Evolutionary conservation across 2,888 invertebrate genomes (phyloP).

Genomic region (Gastracanthus pulcherrimus): DNA sequence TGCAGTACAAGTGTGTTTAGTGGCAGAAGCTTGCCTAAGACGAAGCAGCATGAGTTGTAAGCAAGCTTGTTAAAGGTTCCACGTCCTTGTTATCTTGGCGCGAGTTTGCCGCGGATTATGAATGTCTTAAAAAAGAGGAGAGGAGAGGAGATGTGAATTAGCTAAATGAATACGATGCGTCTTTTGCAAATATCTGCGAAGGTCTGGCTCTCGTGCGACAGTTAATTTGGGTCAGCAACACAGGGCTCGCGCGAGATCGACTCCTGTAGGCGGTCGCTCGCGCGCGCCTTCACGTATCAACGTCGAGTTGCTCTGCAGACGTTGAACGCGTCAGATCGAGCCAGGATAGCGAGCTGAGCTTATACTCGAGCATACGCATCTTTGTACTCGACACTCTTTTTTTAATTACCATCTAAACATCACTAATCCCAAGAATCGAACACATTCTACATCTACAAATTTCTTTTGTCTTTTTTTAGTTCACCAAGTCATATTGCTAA

Average conservation of each 20-base stretch:
- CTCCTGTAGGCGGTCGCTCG: not conserved
- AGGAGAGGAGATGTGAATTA: not conserved
- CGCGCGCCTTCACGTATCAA: not conserved
- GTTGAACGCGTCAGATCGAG: too few species aligned
- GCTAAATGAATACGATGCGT: not conserved
- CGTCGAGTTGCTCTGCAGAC: not conserved
- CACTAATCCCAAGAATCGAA: too few species aligned
- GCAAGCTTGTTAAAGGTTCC: slow-evolving; percentile 1
- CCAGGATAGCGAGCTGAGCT: too few species aligned
- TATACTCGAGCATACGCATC: too few species aligned
- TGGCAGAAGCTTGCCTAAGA: not conserved
- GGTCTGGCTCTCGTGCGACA: not conserved
- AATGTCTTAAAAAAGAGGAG: not conserved
- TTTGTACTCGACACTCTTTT: too few species aligned
- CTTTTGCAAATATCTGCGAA: too few species aligned
- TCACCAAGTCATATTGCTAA: too few species aligned
- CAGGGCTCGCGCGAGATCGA: too few species aligned
- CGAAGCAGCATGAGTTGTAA: not conserved
- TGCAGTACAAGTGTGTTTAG: too few species aligned
- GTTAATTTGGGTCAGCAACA: not conserved
- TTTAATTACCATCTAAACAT: too few species aligned
- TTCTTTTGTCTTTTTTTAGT: too few species aligned
- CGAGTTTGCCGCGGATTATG: not conserved
- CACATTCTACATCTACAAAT: too few species aligned
- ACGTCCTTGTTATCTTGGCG: not conserved